These are phyloP conservation scores for Vanessa cardui DNA, from an alignment of 2,888 invertebrate genomes.

Conservation along the genomic window DNA sequence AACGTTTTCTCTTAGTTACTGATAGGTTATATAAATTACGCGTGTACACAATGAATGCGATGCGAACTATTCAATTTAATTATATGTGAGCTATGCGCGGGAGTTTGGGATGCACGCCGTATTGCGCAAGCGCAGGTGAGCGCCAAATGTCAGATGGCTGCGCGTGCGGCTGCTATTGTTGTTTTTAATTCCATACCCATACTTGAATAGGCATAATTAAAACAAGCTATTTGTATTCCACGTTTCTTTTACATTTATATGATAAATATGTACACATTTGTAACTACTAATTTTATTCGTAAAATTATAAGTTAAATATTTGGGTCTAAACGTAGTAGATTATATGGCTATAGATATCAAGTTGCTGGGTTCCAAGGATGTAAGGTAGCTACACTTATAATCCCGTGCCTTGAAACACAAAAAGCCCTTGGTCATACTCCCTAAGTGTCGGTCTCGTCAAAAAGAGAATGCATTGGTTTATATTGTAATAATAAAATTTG, in stretches of 20 bases:
- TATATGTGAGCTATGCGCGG: conserved; percentile 42
- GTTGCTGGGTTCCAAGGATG: too few relatives aligned
- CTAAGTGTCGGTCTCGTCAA: too few relatives aligned
- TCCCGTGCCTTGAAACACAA: too few relatives aligned
- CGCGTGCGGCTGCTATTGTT: conserved; percentile 50
- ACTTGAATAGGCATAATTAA: conserved; percentile 22
- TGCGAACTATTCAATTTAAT: conserved; percentile 41
- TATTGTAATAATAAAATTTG: too few relatives aligned
- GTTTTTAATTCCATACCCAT: conserved; percentile 30
- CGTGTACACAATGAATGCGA: conserved; percentile 40
- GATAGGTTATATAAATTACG: conserved; percentile 36
- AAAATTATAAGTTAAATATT: too few relatives aligned
- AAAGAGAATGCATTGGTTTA: too few relatives aligned
- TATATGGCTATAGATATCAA: too few relatives aligned
- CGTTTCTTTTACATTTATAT: conserved; percentile 3
- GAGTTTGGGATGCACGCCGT: conserved; percentile 44
- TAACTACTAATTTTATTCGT: too few relatives aligned
- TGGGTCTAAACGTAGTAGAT: too few relatives aligned
- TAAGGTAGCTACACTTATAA: too few relatives aligned
- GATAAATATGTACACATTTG: too few relatives aligned
- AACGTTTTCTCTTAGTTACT: conserved; percentile 14
- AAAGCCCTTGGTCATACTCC: too few relatives aligned
- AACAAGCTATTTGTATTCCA: conserved; percentile 28
- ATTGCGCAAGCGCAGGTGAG: conserved; percentile 50
- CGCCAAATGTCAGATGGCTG: conserved; percentile 50